Base-by-base conservation (phyloP, 2,113 vertebrate species). In the Rhinolophus sinicus region DNA sequence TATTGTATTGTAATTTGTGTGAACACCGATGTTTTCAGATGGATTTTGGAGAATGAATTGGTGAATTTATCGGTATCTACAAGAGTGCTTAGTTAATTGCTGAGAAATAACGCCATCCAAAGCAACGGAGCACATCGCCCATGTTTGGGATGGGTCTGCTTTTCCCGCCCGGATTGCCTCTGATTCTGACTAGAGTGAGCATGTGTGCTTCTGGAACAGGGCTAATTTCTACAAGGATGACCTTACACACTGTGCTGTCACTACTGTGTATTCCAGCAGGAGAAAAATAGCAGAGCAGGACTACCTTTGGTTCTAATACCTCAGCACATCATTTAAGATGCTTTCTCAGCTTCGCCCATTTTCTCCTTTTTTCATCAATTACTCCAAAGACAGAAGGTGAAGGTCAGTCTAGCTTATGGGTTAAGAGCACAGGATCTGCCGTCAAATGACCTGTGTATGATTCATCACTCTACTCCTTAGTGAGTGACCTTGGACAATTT, bases 201-300 rank as follows among this genome's bases (percentile, higher is more conserved):
- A 8, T 6, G 54, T 50, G 19, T 84, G 77, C 62, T n/a, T 30
- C 30, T 15, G 19, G 26, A 38, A 4, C 2, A 64, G 30, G 24
- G 24, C 18, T 0, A 24, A 87, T 56, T 62, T 72, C 47, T 72
- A 7, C 44, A 18, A 50, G 26, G 44, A 24, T 7, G 60, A 7
- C 22, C 12, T 40, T 9, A 15, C 3, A 4, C 2, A 1, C 6
- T 33, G 0, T 22, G 13, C 26, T 44, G 21, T 73, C 26, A 15
- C 38, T 7, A 28, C 33, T 10, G 13, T 5, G 18, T 82, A 13
- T 91, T 54, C 26, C 1, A 52, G 82, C 15, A 75, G 40, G 28
- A 69, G 14, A 12, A 67, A 52, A 19, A 30, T 22, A 38, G 13
- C 5, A 1, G 5, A n/a, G 15, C 8, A 33, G 5, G 14, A 30